phyloP scores from a whole-genome alignment of 2,888 invertebrate species.

The Sepiola atlantica region DNA sequence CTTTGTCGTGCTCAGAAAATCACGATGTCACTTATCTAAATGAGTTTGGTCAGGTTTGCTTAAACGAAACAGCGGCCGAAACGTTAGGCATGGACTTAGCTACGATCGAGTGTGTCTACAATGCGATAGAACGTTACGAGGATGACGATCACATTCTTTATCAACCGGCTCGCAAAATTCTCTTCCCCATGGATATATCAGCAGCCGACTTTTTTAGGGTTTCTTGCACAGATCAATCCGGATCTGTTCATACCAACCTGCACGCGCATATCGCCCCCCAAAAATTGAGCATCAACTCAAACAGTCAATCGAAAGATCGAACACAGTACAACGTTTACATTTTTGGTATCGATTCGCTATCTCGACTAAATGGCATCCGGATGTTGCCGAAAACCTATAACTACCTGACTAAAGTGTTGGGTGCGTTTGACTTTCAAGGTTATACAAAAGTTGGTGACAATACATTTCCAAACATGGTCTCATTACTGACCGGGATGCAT shows the following conservation, averaged over 20 bases:
- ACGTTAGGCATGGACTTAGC: slow-evolving; percentile 44
- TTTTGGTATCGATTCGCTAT: slow-evolving; percentile 60
- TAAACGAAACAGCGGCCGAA: slow-evolving; percentile 52
- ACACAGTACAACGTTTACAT: slow-evolving; percentile 55
- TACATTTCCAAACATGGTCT: slow-evolving; percentile 59
- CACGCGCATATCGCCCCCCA: slow-evolving; percentile 53
- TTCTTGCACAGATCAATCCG: slow-evolving; percentile 51
- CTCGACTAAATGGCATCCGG: slow-evolving; percentile 55
- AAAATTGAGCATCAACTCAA: slow-evolving; percentile 2
- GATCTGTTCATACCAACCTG: slow-evolving; percentile 53
- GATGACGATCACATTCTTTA: slow-evolving; percentile 55
- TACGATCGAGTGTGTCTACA: slow-evolving; percentile 52
- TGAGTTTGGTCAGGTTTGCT: slow-evolving; percentile 52
- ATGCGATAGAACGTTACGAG: slow-evolving; percentile 50
- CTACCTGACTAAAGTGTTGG: slow-evolving; percentile 55
- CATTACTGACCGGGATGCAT: slow-evolving; percentile 59
- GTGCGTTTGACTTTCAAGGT: slow-evolving; percentile 57
- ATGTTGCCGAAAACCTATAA: slow-evolving; percentile 54
- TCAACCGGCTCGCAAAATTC: slow-evolving; percentile 51
- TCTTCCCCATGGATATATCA: slow-evolving; percentile 51
- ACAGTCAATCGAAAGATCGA: slow-evolving; percentile 46
- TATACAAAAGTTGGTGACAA: slow-evolving; percentile 61
- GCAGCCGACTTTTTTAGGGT: slow-evolving; percentile 57
- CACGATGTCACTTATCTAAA: slow-evolving; percentile 54
- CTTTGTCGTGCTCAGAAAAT: slow-evolving; percentile 54